Evolutionary conservation across 2,113 vertebrate genomes (phyloP), one percentile per base, ranked within the genome.

Genomic region (Psilopsiagon aymara): DNA sequence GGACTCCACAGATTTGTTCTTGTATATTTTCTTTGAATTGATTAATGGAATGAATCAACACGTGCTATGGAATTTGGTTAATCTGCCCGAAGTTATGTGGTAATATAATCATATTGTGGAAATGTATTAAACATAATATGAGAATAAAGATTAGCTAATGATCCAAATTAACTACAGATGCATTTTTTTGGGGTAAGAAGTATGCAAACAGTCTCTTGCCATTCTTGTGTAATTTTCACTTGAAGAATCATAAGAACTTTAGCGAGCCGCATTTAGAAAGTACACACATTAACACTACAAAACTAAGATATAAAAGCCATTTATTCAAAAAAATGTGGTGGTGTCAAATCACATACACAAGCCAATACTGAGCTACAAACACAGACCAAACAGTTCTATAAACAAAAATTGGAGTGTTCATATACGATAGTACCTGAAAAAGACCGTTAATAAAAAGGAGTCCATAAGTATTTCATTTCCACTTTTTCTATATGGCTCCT

Each of bases 311-410:
- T 96, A 98, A 98, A 98, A 98, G 97, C 97, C 95, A 97, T 99
- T 99, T 99, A 99, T 98, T 98, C 92, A 97, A 98, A 98, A 97
- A 98, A 98, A 98, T 94, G 97, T 97, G 97, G 96, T 97, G 94
- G 97, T 98, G 96, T 98, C 97, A 98, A 97, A 97, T 98, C 97
- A 98, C 98, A 97, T 98, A 98, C 97, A 98, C 90, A 97, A 97
- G 97, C 97, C 94, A 97, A 97, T 98, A 98, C 59, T 98, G 96
- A 97, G 97, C 97, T 98, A 98, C 97, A 95, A 95, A 94, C 95
- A 97, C 97, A 95, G 95, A 96, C 92, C 96, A 96, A 94, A 96
- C 92, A 91, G 96, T 97, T 97, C 96, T 97, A 98, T 95, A 95
- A 97, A 97, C 46, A 98, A 97, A 98, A 97, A 96, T 25, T 74